Conservation (phyloP, 2,888 invertebrate species). For the Dicyrtoma fusca region DNA sequence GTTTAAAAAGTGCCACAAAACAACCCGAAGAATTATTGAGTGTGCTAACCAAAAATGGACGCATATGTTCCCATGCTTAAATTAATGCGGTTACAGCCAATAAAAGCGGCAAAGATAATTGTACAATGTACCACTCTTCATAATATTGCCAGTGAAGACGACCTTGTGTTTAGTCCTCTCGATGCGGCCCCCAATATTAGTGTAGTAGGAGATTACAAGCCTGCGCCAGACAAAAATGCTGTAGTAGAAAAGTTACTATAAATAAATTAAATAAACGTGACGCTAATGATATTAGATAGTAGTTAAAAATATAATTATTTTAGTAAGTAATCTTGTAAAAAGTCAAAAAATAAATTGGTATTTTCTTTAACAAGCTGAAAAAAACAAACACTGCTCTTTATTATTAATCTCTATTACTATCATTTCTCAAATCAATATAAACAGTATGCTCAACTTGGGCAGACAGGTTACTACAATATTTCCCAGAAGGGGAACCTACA, state of each 20-base stretch:
- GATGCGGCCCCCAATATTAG: no score
- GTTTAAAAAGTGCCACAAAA: slow-evolving; percentile 16
- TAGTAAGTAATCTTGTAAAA: no score
- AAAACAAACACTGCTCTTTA: no score
- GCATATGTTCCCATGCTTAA: slow-evolving; percentile 31
- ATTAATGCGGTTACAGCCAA: slow-evolving; percentile 23
- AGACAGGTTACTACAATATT: no score
- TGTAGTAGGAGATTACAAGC: neutral
- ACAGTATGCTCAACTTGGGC: no score
- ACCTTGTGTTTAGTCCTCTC: neutral
- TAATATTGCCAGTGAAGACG: slow-evolving; percentile 15
- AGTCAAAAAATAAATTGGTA: no score
- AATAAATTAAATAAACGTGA: neutral
- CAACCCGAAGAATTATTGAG: slow-evolving; percentile 23
- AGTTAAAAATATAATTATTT: neutral
- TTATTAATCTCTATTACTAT: no score
- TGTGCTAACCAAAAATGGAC: slow-evolving; percentile 12
- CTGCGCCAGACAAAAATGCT: neutral
- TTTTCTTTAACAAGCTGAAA: no score
- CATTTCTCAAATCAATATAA: no score
- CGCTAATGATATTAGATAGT: neutral
- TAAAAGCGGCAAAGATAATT: slow-evolving; percentile 8
- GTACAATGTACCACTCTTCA: slow-evolving; percentile 18
- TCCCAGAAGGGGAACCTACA: no score
- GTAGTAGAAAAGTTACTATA: neutral